These are phyloP conservation scores for Drosophila borealis DNA, from an alignment of 2,888 invertebrate species.

Conservation along the genomic window DNA sequence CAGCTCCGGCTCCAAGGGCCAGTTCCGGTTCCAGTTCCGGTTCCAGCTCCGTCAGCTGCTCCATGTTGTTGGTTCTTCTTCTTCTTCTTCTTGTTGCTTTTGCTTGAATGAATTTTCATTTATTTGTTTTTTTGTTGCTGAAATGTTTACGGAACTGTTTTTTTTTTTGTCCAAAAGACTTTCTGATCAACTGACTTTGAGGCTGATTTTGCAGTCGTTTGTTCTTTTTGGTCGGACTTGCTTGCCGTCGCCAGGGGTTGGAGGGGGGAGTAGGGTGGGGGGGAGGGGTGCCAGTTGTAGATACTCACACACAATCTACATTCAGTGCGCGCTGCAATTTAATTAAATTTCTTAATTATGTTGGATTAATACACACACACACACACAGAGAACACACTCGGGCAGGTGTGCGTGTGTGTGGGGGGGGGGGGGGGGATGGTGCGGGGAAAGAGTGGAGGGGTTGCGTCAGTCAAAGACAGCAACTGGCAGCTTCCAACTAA, in stretches of 20 bases:
- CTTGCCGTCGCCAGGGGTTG: no score
- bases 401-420: background rate
- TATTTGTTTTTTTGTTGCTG: background rate
- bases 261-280: background rate
- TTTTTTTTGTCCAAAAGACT: slow-evolving; percentile 3
- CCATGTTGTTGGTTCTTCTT: background rate
- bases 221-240: background rate
- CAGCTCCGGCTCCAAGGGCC: no score
- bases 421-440: no score
- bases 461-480: slow-evolving; percentile 17
- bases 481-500: slow-evolving; percentile 49
- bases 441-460: no score
- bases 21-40: no score
- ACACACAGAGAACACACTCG: background rate
- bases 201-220: background rate
- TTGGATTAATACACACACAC: slow-evolving; percentile 69
- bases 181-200: background rate
- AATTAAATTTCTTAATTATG: slow-evolving; percentile 79
- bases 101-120: background rate
- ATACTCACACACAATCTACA: slow-evolving; percentile 53
- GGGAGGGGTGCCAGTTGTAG: background rate
- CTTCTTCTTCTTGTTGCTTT: background rate
- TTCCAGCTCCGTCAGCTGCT: no score
- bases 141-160: background rate
- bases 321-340: slow-evolving; percentile 76